Conservation (phyloP, 64 coral and sea anemone genomes). For the Dendronephthya gigantea region DNA sequence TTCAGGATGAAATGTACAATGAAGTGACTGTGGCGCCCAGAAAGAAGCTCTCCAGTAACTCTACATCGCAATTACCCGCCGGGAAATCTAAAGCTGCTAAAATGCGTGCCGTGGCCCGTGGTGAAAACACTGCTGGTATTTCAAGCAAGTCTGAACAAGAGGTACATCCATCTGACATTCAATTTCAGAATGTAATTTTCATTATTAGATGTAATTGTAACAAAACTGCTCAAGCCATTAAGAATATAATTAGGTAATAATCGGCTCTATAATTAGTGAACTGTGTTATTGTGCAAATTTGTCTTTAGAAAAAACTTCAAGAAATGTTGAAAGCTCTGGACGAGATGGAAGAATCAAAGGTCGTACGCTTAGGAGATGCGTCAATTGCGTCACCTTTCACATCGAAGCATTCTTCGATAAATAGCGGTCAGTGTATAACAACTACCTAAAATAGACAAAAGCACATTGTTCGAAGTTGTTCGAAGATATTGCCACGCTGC, state of each 20-base stretch:
- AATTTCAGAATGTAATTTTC: not conserved
- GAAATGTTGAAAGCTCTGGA: conserved; percentile 95
- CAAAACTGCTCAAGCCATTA: too few species aligned
- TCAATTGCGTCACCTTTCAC: conserved; percentile 97
- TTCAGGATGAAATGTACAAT: not conserved
- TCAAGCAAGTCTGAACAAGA: not conserved
- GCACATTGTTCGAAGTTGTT: too few species aligned
- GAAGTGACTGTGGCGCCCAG: conserved; percentile 46
- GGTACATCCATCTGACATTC: not conserved
- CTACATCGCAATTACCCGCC: not conserved
- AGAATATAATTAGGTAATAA: not conserved
- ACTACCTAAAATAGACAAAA: too few species aligned
- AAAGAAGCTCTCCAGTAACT: not conserved
- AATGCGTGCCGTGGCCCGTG: conserved; percentile 83
- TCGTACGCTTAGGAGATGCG: conserved; percentile 88
- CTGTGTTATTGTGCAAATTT: not conserved
- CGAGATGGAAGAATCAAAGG: conserved; percentile 73
- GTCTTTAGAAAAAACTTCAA: conserved; percentile 79
- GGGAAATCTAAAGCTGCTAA: conserved; percentile 83
- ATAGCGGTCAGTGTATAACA: conserved; percentile 82
- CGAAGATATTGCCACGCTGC: too few species aligned
- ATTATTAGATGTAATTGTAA: too few species aligned
- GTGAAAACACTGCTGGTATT: conserved; percentile 63
- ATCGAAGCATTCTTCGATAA: conserved; percentile 79
- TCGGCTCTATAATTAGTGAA: too few species aligned